Conservation (phyloP, 2,888 invertebrate species). For the Clepsis dumicolana region DNA sequence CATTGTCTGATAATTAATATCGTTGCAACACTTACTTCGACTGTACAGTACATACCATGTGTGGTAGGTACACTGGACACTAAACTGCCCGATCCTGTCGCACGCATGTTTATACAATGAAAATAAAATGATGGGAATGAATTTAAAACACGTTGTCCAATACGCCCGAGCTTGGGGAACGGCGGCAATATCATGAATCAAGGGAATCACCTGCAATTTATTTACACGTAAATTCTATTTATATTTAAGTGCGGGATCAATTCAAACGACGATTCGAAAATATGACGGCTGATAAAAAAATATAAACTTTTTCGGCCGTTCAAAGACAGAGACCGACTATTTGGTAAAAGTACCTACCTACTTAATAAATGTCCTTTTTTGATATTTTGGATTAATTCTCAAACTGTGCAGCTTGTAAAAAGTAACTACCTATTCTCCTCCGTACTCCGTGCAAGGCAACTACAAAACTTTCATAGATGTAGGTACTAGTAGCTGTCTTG, state of each 20-base stretch:
- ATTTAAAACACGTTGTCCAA: slow-evolving; percentile 35
- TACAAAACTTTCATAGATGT: no score
- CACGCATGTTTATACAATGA: slow-evolving; percentile 24
- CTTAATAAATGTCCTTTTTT: no score
- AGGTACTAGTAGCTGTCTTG: no score
- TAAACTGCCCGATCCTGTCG: slow-evolving; percentile 7
- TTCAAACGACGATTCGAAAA: not conserved
- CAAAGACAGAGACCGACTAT: not conserved
- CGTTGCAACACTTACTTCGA: no score
- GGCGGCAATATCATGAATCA: slow-evolving; percentile 40
- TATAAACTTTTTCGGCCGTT: not conserved
- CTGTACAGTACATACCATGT: no score
- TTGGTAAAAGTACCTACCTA: not conserved
- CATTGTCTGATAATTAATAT: no score
- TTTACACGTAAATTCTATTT: slow-evolving; percentile 34
- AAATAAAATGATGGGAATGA: slow-evolving; percentile 38
- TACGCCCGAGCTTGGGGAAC: slow-evolving; percentile 24
- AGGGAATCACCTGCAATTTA: slow-evolving; percentile 37
- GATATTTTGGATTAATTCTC: no score
- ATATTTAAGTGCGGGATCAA: slow-evolving; percentile 12
- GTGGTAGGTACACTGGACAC: no score
- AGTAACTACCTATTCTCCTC: no score
- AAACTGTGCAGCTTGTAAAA: no score
- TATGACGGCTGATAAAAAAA: not conserved
- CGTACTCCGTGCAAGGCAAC: no score